Conservation (phyloP, 2,888 invertebrate genomes). For the Alsophila aescularia region DNA sequence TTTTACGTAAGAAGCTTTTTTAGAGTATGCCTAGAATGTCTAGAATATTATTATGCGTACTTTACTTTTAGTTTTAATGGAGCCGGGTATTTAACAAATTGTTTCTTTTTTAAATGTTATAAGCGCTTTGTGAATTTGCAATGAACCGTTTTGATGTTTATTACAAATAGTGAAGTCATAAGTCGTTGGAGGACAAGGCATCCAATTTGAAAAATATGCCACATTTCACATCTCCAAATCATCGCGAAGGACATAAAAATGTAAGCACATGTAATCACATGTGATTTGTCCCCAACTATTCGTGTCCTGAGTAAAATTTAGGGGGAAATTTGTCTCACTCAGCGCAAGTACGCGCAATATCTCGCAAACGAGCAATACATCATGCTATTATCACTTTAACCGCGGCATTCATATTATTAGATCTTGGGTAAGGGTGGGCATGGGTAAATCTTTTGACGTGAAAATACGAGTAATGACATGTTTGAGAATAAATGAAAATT, state of each 20-base stretch:
- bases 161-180: too few species aligned
- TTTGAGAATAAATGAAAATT: too few species aligned
- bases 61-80: too few species aligned
- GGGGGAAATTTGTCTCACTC: constrained; percentile 18
- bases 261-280: neutral
- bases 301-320: constrained; percentile 7
- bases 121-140: too few species aligned
- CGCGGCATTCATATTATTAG: constrained; percentile 12
- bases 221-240: neutral
- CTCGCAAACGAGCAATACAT: constrained; percentile 15
- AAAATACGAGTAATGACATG: too few species aligned
- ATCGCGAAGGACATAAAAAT: neutral
- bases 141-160: too few species aligned
- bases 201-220: neutral
- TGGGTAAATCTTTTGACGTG: too few species aligned
- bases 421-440: neutral
- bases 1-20: neutral
- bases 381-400: constrained; percentile 11
- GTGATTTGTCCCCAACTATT: constrained; percentile 4
- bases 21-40: too few species aligned
- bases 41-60: too few species aligned
- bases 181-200: too few species aligned
- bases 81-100: too few species aligned
- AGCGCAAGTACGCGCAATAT: constrained; percentile 14
- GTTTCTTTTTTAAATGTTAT: too few species aligned